These are phyloP conservation scores for Eunapius fragilis DNA, from an alignment of 37 sponge, comb jelly and placozoan species.

Conservation along the genomic window DNA sequence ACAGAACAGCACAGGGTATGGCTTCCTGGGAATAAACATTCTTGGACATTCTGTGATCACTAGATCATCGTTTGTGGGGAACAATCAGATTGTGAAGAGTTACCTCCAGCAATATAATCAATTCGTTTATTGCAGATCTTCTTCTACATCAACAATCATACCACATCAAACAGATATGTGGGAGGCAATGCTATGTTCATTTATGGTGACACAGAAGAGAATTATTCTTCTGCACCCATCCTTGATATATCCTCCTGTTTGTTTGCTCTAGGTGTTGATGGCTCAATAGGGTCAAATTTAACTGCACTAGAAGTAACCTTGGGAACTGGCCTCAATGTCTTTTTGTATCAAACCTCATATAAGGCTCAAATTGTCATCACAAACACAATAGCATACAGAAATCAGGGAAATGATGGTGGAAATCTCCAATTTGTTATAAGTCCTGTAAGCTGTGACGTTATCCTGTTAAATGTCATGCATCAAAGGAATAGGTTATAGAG, in stretches of 20 bases:
- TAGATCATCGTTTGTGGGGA: neutral
- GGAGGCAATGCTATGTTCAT: neutral
- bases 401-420: too few species aligned
- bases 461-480: too few species aligned
- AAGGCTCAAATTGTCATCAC: too few species aligned
- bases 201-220: neutral
- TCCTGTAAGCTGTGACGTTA: too few species aligned
- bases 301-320: too few species aligned
- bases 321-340: too few species aligned
- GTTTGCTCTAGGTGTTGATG: neutral
- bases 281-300: neutral
- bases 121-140: neutral
- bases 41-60: neutral
- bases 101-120: neutral
- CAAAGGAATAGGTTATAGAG: too few species aligned
- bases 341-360: too few species aligned
- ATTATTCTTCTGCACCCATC: neutral
- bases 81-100: neutral
- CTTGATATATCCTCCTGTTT: neutral
- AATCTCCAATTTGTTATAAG: too few species aligned
- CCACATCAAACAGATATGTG: neutral
- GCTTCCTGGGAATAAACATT: constrained; percentile 4
- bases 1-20: constrained; percentile 23
- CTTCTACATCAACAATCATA: neutral
- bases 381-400: too few species aligned